Evolutionary conservation across 2,888 invertebrate genomes (phyloP), one percentile per base, ranked within the genome.

Genomic region (Caenorhabditis macrosperma): DNA sequence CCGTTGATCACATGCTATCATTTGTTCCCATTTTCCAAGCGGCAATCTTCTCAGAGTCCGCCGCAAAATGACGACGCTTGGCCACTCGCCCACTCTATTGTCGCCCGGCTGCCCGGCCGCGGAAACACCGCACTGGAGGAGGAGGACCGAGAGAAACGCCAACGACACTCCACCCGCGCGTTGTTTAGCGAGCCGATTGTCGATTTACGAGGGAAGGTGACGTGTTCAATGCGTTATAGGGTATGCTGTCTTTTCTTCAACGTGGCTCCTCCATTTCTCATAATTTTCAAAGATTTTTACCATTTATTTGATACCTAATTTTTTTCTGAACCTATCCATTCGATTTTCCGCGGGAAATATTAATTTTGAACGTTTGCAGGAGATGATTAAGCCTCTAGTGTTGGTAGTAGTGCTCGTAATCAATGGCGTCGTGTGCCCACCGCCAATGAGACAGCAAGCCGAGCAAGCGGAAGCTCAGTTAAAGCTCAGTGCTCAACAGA

Each of bases 341-440:
- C n/a, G n/a, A n/a, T n/a, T n/a, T n/a, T n/a, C n/a, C n/a, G n/a
- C n/a, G n/a, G n/a, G n/a, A n/a, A n/a, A n/a, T n/a, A n/a, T n/a
- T n/a, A n/a, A n/a, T n/a, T n/a, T n/a, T n/a, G n/a, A n/a, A n/a
- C n/a, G n/a, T n/a, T n/a, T n/a, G n/a, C 69, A 69, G 77, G 48
- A 57, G 57, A 77, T 77, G 77, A 77, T 77, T 77, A 77, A 64
- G 63, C 77, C 77, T 33, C 20, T 64, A 48, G 38, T 69, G n/a
- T 38, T 77, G 20, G 9, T 78, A 20, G 66, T 24, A n/a, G 38
- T 60, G 12, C n/a, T 72, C 10, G 20, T 67, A 20, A 20, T 72
- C 50, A 30, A 59, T 46, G 61, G 69, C 1, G 28, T 78, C 3
- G 75, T 75, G 41, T 80, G 80, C 41, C 81, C 81, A 4, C 81